A percentile compares a stretch with the other conserved stretches of the same genome.
phyloP scores from a whole-genome alignment of 2,113 vertebrate genomes.

The Scomber scombrus region DNA sequence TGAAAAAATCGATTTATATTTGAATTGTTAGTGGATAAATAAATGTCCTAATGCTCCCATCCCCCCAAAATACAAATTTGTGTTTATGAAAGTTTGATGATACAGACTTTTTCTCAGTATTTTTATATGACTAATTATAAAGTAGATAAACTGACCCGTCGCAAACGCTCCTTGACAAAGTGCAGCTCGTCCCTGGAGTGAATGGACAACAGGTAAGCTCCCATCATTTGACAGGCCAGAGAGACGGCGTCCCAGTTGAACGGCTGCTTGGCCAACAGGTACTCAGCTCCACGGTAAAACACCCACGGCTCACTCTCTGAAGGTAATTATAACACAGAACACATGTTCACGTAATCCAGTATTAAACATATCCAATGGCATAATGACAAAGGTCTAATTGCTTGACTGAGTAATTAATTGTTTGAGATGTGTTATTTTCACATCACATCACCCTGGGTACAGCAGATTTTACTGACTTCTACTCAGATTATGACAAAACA shows the following conservation, averaged over 20 bases:
- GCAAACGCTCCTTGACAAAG: slow-evolving; percentile 89
- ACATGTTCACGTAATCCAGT: background rate
- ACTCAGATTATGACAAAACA: too few species aligned
- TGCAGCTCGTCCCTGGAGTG: slow-evolving; percentile 89
- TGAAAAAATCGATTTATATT: too few species aligned
- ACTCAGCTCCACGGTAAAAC: slow-evolving; percentile 91
- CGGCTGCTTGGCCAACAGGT: slow-evolving; percentile 85
- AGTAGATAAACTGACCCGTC: slow-evolving; percentile 81
- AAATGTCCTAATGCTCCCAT: too few species aligned
- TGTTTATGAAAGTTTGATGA: too few species aligned
- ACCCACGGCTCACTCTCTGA: slow-evolving; percentile 91
- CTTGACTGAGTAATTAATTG: background rate
- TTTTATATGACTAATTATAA: background rate
- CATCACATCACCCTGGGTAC: too few species aligned
- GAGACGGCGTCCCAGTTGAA: slow-evolving; percentile 86
- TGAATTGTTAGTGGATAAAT: too few species aligned
- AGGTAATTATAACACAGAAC: background rate
- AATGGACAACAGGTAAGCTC: slow-evolving; percentile 86
- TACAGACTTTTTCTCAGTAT: background rate
- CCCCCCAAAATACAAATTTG: too few species aligned
- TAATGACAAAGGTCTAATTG: background rate
- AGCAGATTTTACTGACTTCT: too few species aligned
- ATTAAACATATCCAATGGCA: too few species aligned
- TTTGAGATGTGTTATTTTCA: too few species aligned
- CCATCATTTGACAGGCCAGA: slow-evolving; percentile 91